Base-by-base conservation (phyloP, 2,797 vertebrate genomes). In the Coreius guichenoti region DNA sequence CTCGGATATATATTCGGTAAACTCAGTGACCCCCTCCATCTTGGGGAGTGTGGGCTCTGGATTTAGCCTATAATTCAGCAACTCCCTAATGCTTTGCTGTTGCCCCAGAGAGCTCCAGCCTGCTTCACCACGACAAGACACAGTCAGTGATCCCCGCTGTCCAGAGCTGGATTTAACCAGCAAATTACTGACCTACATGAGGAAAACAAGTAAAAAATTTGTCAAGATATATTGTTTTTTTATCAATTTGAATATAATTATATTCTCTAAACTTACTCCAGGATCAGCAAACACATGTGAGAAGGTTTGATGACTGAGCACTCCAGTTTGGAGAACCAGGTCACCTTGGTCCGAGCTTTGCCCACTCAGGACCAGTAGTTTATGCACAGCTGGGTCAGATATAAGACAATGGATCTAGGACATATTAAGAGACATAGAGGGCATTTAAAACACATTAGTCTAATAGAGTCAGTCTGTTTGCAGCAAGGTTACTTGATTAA, bases 1-100 rank as follows among this genome's bases (percentile, higher is more conserved):
- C 93, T 99, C 98, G 72, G 98, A 98, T 94, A 99, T 94, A 4
- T 99, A 99, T 90, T 99, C 98, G 29, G 97, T 98, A 92, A 99
- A 99, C 88, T 99, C 98, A 8, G 96, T 96, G 88, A 99, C 95
- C 7, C 98, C 98, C 91, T 99, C 98, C 98, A 99, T 99, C 93
- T 96, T 97, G 89, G 95, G 95, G 74, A 99, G 95, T 39, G 92
- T 89, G 47, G 95, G 93, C 45, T 97, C 97, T 67, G 98, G 97
- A 93, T 99, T 99, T 89, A 99, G 94, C 91, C 93, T 97, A 91
- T 97, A 96, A 83, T 96, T 93, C 93, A 99, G 93, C 89, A 96
- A 94, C 80, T 97, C 95, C 88, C 79, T 88, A 70, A 96, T 87
- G 89, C 68, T 96, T 86, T 96, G 95, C 88, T 87, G 96, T 86